phyloP scores from a whole-genome alignment of 2,113 vertebrate species.

The Herpailurus yagouaroundi region DNA sequence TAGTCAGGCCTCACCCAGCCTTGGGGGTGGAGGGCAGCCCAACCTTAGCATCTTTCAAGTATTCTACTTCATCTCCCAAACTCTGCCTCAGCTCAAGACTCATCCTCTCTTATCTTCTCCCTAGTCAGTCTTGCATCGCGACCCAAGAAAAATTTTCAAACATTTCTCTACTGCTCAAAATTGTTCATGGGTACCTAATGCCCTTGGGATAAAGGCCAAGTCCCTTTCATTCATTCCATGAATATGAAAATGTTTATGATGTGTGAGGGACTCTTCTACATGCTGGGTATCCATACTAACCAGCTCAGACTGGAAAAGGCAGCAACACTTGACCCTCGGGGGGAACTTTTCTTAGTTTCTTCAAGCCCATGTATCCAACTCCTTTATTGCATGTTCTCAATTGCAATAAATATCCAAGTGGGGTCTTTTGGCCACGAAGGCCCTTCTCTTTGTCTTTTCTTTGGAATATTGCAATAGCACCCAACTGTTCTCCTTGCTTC shows the following conservation, averaged over 20 bases:
- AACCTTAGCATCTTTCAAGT: background rate
- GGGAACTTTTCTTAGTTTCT: background rate
- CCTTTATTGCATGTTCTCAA: background rate
- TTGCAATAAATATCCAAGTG: background rate
- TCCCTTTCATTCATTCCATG: background rate
- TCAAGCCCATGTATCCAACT: background rate
- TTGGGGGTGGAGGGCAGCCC: background rate
- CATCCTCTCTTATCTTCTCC: background rate
- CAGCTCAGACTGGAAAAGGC: background rate
- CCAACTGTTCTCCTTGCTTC: background rate
- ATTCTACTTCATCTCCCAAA: background rate
- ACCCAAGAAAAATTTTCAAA: background rate
- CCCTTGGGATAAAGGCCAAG: background rate
- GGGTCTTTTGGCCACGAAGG: background rate
- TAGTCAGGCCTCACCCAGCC: background rate
- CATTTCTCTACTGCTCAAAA: background rate
- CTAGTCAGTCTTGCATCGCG: background rate
- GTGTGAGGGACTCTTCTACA: background rate
- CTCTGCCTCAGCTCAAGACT: background rate
- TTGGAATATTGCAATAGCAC: background rate
- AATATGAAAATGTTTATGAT: background rate
- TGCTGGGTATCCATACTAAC: background rate
- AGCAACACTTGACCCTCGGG: background rate
- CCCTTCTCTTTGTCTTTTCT: background rate
- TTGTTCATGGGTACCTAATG: background rate